Base-by-base conservation (phyloP, 2,888 invertebrate genomes). In the Noctua pronuba region DNA sequence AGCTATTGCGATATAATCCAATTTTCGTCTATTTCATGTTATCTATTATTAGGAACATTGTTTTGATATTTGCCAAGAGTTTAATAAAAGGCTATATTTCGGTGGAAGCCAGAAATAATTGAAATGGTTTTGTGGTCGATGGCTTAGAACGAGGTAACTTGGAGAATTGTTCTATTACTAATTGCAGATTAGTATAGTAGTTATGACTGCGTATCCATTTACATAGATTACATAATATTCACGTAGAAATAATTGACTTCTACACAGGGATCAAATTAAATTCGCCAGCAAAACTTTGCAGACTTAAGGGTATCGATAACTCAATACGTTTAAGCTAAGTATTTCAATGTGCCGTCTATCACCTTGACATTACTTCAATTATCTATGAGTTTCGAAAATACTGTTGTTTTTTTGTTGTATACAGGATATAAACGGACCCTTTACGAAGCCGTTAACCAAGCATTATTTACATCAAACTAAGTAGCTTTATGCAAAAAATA, bases 1-100 rank as follows among this genome's bases (percentile, higher is more conserved):
- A 72, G 52, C 60, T 66, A 76, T 76, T 73, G 28, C 55, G 24
- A 68, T 66, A 35, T 73, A 85, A 80, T 73, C 65, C 38, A 60
- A 73, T 70, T 55, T 69, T 68, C 58, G 35, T 58, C 35, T 72
- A 64, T 72, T 80, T 68, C n/a, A 41, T 28, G 67, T n/a, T 64
- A 41, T 74, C 35, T 68, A 11, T 55, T 62, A 62, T 66, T 28
- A 31, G 52, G 38, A 62, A 35, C 18, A 35, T 74, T 73, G 60
- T 62, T 31, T 49, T 64, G 16, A 31, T 79, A 13, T 41, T 21
- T 64, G 28, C 52, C 21, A 55, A 41, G 28, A 69, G 28, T 41
- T 70, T 69, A 11, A 70, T 71, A 66, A 21, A 41, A 52, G 16
- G 35, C 7, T 49, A 46, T 55, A 38, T 70, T 55, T 46, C 46